These are phyloP conservation scores for Orthochromis indermauri DNA, from an alignment of 2,113 vertebrate species.

Conservation along the genomic window DNA sequence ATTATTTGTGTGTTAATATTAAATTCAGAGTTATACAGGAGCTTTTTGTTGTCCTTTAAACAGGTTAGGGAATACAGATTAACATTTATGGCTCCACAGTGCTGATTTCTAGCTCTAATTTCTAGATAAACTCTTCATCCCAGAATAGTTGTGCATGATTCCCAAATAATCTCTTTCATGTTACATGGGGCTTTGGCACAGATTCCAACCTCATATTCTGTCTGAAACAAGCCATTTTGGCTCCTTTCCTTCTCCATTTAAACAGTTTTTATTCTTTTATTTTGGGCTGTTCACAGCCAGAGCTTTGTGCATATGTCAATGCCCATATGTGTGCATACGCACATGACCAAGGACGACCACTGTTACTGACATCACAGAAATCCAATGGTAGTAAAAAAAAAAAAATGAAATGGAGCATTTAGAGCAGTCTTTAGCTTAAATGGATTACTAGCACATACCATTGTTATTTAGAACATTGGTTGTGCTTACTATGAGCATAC, in stretches of 20 bases:
- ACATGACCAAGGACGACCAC: not conserved
- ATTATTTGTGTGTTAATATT: not conserved
- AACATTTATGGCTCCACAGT: not conserved
- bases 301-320: not conserved
- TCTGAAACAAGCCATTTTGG: not conserved
- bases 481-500: not conserved
- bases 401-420: not conserved
- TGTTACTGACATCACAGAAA: not conserved
- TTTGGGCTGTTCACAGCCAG: not conserved
- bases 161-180: not conserved
- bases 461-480: not conserved
- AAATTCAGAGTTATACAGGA: not conserved
- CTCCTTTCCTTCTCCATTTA: not conserved
- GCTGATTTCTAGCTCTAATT: not conserved
- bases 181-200: not conserved
- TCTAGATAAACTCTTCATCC: not conserved
- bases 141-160: not conserved
- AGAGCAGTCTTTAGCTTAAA: not conserved
- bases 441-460: not conserved
- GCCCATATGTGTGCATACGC: not conserved
- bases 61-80: not conserved
- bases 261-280: not conserved
- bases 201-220: not conserved
- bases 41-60: not conserved
- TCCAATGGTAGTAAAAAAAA: not conserved